Evolutionary conservation across 2,888 invertebrate genomes (phyloP), one percentile per base, ranked within the genome.

Genomic region (Andrena fulva): DNA sequence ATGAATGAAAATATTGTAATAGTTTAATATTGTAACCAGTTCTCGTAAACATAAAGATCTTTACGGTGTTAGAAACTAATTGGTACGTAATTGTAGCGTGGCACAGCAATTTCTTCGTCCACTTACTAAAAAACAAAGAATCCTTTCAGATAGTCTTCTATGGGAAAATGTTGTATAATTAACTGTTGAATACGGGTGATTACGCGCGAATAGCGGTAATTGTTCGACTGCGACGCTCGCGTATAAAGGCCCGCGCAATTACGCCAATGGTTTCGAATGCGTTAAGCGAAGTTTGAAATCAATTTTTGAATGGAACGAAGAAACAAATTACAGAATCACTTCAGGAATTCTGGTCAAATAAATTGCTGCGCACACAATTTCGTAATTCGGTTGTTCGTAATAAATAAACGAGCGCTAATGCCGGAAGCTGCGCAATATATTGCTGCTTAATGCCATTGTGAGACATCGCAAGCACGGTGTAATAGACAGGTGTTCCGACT

Each of bases 241-340:
- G 24, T n/a, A 2, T 71, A 62, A 71, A 62, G 62, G 71, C 52
- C 52, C 52, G 35, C 24, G 24, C 33, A 63, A 52, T 72, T 72
- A 35, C 20, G 24, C 12, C 20, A 29, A 70, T 24, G n/a, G 33
- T 63, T 33, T 12, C 31, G 24, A 71, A 71, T 62, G 33, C 62
- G 16, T 52, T 24, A 62, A 33, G 20, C 24, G 10, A 7, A 27
- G n/a, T 5, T 63, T 35, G 7, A 63, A 52, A 27, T 52, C 12
- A 27, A 63, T 35, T 54, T 70, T 52, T 20, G 20, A 64, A 48
- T 27, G 48, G 16, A 64, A 48, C 24, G 24, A 12, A 6, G 12
- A 27, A 64, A 64, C 33, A 33, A 42, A 42, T 42, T 12, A 6
- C 6, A 7, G 12, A 24, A 64, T 12, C 10, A 48, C 12, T 33